A percentile compares a stretch with the other conserved stretches of the same genome.
These are phyloP conservation scores for Bungarus multicinctus DNA, from an alignment of 2,113 vertebrate species.

Conservation along the genomic window DNA sequence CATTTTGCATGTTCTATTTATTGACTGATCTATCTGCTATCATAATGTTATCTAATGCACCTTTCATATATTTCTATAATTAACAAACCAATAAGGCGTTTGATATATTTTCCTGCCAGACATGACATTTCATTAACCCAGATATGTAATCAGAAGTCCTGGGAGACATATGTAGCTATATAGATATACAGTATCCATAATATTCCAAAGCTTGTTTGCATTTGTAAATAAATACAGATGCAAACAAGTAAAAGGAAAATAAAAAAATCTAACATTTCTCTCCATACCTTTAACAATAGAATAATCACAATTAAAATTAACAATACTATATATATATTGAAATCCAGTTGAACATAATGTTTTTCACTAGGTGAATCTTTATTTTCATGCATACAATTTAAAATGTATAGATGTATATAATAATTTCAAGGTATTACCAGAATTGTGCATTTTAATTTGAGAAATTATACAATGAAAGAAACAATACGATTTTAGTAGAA, in stretches of 20 bases:
- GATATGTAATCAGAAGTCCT: background rate
- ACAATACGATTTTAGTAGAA: background rate
- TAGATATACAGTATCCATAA: background rate
- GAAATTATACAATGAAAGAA: background rate
- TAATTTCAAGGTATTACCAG: background rate
- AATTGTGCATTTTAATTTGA: background rate
- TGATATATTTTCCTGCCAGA: background rate
- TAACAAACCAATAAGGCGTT: background rate
- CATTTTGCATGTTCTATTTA: background rate
- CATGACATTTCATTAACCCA: background rate
- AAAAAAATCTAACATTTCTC: background rate
- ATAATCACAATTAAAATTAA: constrained; percentile 41
- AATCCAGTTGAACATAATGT: background rate
- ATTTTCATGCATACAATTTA: background rate
- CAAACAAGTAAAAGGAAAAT: constrained; percentile 22
- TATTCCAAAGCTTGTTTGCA: background rate
- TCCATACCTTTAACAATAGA: constrained; percentile 23
- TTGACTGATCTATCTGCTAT: background rate
- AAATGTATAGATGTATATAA: background rate
- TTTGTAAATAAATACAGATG: background rate
- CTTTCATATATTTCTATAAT: background rate
- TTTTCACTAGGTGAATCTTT: constrained; percentile 34
- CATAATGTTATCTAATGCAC: background rate
- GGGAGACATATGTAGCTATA: background rate
- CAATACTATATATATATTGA: constrained; percentile 14